Percentiles rank a stretch among this genome's conserved stretches.
Conservation (phyloP, 2,797 vertebrate genomes). For the Chaetophractus vellerosus region DNA sequence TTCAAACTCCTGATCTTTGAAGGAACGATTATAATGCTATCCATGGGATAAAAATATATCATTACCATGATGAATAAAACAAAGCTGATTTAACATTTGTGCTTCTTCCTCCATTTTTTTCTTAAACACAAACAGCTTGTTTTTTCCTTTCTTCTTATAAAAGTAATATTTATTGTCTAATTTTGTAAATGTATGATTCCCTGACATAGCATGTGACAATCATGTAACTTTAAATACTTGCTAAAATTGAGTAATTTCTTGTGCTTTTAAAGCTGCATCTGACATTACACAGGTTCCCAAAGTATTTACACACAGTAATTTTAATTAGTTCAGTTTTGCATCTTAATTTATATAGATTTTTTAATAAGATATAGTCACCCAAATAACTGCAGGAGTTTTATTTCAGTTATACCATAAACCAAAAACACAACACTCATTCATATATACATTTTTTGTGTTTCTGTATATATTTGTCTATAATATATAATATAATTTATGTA, state of each 20-base stretch:
- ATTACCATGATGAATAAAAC: background rate
- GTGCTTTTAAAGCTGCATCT: background rate
- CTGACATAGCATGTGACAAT: background rate
- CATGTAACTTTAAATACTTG: background rate
- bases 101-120: background rate
- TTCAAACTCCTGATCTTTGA: background rate
- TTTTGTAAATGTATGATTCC: conserved; percentile 11
- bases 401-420: background rate
- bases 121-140: background rate
- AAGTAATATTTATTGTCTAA: background rate
- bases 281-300: background rate
- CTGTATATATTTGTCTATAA: background rate
- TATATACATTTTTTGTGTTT: background rate
- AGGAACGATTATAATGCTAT: background rate
- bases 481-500: background rate
- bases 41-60: background rate
- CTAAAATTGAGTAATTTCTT: conserved; percentile 47
- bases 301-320: background rate
- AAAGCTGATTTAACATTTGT: background rate
- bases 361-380: background rate
- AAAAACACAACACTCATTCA: background rate
- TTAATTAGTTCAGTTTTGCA: conserved; percentile 54
- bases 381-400: background rate
- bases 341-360: conserved; percentile 53
- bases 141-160: background rate